A percentile compares a stretch with the other conserved stretches of the same genome.
Conservation (phyloP, 1,140 invertebrate genomes). For the Drosophila kikkawai region DNA sequence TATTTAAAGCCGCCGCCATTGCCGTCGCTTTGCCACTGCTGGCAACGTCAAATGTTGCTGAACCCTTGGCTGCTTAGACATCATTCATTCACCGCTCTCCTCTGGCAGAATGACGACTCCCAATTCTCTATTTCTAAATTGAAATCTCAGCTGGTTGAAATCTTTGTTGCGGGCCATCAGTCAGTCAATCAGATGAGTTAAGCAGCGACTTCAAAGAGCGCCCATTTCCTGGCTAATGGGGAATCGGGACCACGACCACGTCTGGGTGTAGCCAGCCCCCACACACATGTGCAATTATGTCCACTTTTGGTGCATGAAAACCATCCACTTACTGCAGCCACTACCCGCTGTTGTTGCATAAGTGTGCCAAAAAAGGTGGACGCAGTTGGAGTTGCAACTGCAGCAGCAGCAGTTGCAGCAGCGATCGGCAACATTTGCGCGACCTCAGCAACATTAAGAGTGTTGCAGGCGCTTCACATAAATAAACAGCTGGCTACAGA, state of each 20-base stretch:
- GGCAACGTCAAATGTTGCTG: constrained; percentile 71
- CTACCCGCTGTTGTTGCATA: constrained; percentile 53
- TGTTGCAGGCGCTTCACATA: constrained; percentile 69
- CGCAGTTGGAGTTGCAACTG: constrained; percentile 20
- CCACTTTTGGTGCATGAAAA: constrained; percentile 60
- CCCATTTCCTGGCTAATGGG: constrained; percentile 47
- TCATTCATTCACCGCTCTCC: constrained; percentile 52
- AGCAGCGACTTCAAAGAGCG: constrained; percentile 55
- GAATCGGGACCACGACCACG: constrained; percentile 16
- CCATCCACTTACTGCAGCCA: constrained; percentile 31
- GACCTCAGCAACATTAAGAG: constrained; percentile 61
- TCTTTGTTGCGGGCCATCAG: constrained; percentile 35
- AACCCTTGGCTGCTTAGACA: constrained; percentile 67
- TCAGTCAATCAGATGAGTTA: constrained; percentile 52
- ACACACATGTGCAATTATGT: constrained; percentile 62
- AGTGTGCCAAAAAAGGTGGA: constrained; percentile 70
- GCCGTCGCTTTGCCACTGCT: not conserved
- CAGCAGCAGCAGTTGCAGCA: not conserved
- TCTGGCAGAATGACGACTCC: constrained; percentile 21
- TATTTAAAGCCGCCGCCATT: constrained; percentile 70
- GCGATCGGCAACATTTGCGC: constrained; percentile 44
- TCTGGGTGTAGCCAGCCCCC: constrained; percentile 56
- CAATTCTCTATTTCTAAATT: constrained; percentile 35
- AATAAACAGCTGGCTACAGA: constrained; percentile 68
- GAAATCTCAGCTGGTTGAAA: constrained; percentile 32